Evolutionary conservation across 2,888 invertebrate species (phyloP).

Genomic region (Eupithecia subfuscata): DNA sequence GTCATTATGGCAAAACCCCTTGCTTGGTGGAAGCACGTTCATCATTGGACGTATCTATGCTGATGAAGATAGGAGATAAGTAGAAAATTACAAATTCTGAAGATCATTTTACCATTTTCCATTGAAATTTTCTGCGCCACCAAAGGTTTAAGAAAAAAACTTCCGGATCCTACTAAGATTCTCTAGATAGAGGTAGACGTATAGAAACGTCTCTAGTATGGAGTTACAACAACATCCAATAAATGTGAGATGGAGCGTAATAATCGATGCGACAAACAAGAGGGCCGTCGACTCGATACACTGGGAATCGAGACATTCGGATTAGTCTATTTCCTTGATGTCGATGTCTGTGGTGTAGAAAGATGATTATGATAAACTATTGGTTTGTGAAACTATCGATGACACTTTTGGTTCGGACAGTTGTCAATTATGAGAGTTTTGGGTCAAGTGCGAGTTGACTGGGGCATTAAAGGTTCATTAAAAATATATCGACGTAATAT

Average conservation of each 20-base stretch:
- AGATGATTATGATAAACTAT: constrained; percentile 28
- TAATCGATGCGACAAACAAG: constrained; percentile 82
- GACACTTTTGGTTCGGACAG: neutral
- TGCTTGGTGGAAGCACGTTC: too few species aligned
- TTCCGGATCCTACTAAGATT: neutral
- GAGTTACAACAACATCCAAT: constrained; percentile 61
- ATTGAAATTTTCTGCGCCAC: neutral
- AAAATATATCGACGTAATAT: neutral
- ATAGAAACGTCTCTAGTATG: neutral
- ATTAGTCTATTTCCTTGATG: constrained; percentile 64
- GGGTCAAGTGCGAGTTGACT: neutral
- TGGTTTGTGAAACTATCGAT: constrained; percentile 3
- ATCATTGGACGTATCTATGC: neutral
- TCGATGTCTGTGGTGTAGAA: constrained; percentile 45
- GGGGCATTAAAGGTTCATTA: neutral
- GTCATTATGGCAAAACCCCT: too few species aligned
- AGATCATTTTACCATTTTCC: neutral
- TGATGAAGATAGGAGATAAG: neutral
- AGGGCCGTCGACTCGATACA: constrained; percentile 70
- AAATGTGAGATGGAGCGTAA: constrained; percentile 79
- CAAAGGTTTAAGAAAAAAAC: neutral
- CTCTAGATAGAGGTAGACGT: neutral
- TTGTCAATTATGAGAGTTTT: neutral
- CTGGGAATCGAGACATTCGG: constrained; percentile 58
- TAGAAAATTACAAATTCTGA: neutral